Base-by-base conservation (phyloP, 2,797 vertebrate genomes). In the Poeciliopsis turneri region DNA sequence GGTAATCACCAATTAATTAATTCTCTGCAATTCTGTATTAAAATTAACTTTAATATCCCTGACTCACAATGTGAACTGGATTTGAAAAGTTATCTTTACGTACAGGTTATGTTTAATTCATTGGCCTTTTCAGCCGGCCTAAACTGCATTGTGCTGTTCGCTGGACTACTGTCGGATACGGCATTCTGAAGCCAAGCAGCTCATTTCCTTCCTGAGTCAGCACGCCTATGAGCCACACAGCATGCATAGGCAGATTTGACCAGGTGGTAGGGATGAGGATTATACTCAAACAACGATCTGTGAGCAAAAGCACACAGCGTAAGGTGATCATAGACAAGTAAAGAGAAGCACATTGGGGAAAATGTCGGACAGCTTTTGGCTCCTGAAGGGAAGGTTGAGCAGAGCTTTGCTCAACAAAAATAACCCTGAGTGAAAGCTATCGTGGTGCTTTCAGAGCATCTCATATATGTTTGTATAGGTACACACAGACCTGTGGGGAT, bases 71-170 rank as follows among this genome's bases (percentile, higher is more conserved):
- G 89, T 74, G 82, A 84, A 89, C 55, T 75, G 86, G 76, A 87
- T 92, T 91, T 90, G 91, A 93, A 92, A 92, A 86, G 84, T 86
- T 72, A 47, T 90, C 78, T 89, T 89, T 87, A 90, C 92, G 83
- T 82, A 77, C 84, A 43, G n/a, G 5, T 75, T 41, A 59, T 57
- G 33, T 55, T 73, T 87, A 91, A 93, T 89, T 86, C 77, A 49
- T 92, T 90, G 74, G 53, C 4, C 46, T 49, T 83, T 86, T 79
- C 86, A 79, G 85, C 88, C 87, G 89, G 89, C 91, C 88, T 83
- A 39, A 74, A 45, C 87, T 90, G 88, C 83, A 81, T 76, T 88
- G 88, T 87, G 89, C 84, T 82, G 81, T 86, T 93, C 87, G 76
- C 85, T 81, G 83, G 53, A 82, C 79, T 76, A 84, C 82, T 73